Evolutionary conservation across 2,888 invertebrate species (phyloP), one percentile per base, ranked within the genome.

Genomic region (Anthophora plumipes): DNA sequence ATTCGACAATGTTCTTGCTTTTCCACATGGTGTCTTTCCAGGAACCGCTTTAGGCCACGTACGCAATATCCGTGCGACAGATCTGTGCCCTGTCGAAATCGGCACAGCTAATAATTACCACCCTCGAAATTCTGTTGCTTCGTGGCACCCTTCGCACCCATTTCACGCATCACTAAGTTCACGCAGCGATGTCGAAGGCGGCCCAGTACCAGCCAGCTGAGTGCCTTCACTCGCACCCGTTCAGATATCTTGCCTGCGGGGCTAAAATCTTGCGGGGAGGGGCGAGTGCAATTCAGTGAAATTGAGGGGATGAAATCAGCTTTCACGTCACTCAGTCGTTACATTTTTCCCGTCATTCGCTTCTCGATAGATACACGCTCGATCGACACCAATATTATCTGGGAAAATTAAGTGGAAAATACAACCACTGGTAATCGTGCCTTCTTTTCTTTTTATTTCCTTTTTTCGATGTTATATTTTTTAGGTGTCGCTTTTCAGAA

Each of bases 21-120:
- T 67, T 48, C 54, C 64, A 50, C 61, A 52, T 31, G 59, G 60
- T 57, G 20, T 37, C 63, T 43, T 59, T 70, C 55, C 14, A 60
- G 48, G 60, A 7, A 81, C 70, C 61, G 82, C 82, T 71, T 22
- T 48, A 48, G 77, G 86, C 82, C 63, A 84, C 74, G 74, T 52
- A 69, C 72, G 80, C 80, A 81, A 85, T 80, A 85, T 85, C 80
- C 73, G 73, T 55, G 67, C n/a, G 25, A 25, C 79, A 69, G 67
- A 22, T 63, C 60, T 61, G 71, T 67, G 71, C 81, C 70, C 41
- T 67, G 75, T 43, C 60, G 84, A 82, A 91, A 91, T 91, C 89
- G 87, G 85, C 87, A 90, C 84, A 75, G 91, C 91, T 92, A 92
- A 92, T 92, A 92, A 92, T 92, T 91, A 90, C 91, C 91, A 89